Evolutionary conservation across 2,888 invertebrate genomes (phyloP).

Genomic region (Drosophila nigricruria): DNA sequence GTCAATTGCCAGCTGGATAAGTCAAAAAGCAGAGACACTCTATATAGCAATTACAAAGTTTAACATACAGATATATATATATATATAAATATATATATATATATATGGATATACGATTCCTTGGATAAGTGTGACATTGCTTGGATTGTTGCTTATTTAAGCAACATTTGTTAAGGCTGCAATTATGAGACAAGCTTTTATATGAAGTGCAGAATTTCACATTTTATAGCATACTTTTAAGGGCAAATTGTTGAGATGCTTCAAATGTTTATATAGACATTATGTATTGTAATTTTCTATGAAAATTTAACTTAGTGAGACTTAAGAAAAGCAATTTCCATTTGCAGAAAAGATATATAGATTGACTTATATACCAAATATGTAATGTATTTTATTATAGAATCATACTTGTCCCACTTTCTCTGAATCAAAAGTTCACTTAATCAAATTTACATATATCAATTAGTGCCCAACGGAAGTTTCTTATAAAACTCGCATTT

Average conservation of each 20-base stretch:
- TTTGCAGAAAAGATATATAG: no score
- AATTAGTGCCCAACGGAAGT: conserved; percentile 45
- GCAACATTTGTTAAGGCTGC: neutral
- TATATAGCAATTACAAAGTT: conserved; percentile 2
- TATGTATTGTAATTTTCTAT: no score
- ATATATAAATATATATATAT: neutral
- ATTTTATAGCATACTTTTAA: conserved; percentile 12
- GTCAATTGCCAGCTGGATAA: conserved; percentile 51
- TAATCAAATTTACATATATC: conserved; percentile 7
- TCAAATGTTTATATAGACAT: no score
- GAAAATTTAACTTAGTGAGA: no score
- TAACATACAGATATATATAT: neutral
- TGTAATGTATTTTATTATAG: no score
- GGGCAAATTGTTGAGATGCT: neutral
- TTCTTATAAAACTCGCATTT: conserved; percentile 47
- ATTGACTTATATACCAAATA: no score
- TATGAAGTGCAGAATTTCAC: neutral
- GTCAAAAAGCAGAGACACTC: neutral
- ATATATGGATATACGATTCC: neutral
- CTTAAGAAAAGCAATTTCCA: no score
- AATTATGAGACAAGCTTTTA: neutral
- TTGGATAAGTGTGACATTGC: neutral
- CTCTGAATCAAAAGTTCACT: neutral
- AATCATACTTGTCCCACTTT: neutral
- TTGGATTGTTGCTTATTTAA: neutral